Percentiles rank a stretch among this genome's conserved stretches.
phyloP scores from a whole-genome alignment of 2,888 invertebrate genomes.

The Perithous albicinctus region DNA sequence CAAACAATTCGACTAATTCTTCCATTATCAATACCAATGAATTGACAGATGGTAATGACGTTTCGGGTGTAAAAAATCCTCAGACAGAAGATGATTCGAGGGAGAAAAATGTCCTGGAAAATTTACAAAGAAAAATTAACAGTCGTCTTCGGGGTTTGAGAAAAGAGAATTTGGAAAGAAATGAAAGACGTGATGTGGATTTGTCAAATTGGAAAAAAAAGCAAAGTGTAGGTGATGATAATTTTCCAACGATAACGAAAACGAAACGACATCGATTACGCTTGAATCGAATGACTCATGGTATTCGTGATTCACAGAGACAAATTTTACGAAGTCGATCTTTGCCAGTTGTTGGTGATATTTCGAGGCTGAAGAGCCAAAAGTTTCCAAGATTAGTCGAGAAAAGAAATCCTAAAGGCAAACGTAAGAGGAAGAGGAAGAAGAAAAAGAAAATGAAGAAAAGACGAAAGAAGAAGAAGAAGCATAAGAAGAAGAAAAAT shows the following conservation, averaged over 20 bases:
- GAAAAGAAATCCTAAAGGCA: slow-evolving; percentile 35
- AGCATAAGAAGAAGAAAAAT: slow-evolving; percentile 48
- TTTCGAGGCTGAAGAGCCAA: background rate
- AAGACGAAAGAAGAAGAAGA: slow-evolving; percentile 38
- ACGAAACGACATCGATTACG: slow-evolving; percentile 30
- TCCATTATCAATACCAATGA: background rate
- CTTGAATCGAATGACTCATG: slow-evolving; percentile 15
- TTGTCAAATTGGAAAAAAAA: background rate
- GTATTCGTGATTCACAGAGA: slow-evolving; percentile 13
- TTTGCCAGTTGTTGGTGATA: slow-evolving; percentile 9
- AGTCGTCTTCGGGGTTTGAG: slow-evolving; percentile 1
- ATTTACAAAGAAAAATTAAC: slow-evolving; percentile 19
- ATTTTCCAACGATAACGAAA: slow-evolving; percentile 16
- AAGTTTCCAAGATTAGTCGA: slow-evolving; percentile 18
- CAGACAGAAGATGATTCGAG: background rate
- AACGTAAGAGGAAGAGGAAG: slow-evolving; percentile 53
- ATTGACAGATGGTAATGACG: background rate
- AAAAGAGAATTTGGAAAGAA: background rate
- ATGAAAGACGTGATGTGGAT: background rate
- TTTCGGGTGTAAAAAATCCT: background rate
- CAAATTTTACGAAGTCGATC: slow-evolving; percentile 25
- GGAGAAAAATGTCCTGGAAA: background rate
- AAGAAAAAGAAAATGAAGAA: slow-evolving; percentile 44
- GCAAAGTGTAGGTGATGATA: slow-evolving; percentile 5
- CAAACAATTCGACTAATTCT: slow-evolving; percentile 11